A percentile compares a stretch with the other conserved stretches of the same genome.
Evolutionary conservation across 1,140 invertebrate genomes (phyloP).

Genomic region (Scaptomyza hsui): DNA sequence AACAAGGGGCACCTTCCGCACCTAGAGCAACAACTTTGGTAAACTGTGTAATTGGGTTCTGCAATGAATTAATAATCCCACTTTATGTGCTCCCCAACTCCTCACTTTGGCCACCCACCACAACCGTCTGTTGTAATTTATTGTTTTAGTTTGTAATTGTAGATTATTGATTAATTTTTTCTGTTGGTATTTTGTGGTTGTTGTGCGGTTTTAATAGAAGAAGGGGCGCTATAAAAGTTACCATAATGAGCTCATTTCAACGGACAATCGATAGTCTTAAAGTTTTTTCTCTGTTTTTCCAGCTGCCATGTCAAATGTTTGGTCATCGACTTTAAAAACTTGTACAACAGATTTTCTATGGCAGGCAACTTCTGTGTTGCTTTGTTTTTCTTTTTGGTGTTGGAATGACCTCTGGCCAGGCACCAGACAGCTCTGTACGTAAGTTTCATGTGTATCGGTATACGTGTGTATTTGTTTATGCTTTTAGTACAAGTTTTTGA

Average conservation of each 20-base stretch:
- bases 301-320: constrained; percentile 16
- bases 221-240: constrained; percentile 17
- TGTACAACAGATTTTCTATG: constrained; percentile 11
- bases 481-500: background rate
- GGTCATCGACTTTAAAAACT: constrained; percentile 50
- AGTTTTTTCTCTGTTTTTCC: constrained; percentile 32
- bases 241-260: constrained; percentile 64
- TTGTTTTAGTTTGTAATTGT: constrained; percentile 73
- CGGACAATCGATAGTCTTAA: constrained; percentile 66
- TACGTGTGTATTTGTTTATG: background rate
- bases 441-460: background rate
- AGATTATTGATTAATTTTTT: constrained; percentile 71
- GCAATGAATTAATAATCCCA: constrained; percentile 74
- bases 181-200: background rate
- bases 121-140: constrained; percentile 53
- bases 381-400: constrained; percentile 1
- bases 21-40: constrained; percentile 45
- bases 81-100: background rate
- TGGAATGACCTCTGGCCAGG: background rate
- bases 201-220: background rate
- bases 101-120: background rate
- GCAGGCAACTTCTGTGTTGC: constrained; percentile 10
- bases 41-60: constrained; percentile 67
- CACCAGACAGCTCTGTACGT: background rate
- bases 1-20: constrained; percentile 15